A percentile compares a stretch with the other conserved stretches of the same genome.
These are phyloP conservation scores for Xylota sylvarum DNA, from an alignment of 2,888 invertebrate species.

Conservation along the genomic window DNA sequence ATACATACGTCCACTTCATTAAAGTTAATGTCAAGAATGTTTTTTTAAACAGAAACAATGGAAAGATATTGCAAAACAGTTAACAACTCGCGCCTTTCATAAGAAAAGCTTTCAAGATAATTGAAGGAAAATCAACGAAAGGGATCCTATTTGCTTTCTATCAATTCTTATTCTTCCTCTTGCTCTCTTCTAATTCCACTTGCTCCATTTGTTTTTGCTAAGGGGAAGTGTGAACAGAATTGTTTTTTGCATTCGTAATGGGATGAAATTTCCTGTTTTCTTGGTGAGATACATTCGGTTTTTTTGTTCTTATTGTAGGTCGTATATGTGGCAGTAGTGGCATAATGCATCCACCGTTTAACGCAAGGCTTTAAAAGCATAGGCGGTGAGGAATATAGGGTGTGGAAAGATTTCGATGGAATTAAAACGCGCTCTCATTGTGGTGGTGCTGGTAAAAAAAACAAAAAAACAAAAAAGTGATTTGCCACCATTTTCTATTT, in stretches of 20 bases:
- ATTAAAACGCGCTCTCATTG: neutral
- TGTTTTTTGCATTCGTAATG: conserved; percentile 39
- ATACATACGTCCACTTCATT: no score
- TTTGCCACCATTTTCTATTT: neutral
- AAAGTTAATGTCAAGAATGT: neutral
- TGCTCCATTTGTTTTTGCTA: conserved; percentile 34
- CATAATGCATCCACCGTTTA: neutral
- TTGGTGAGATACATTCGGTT: neutral
- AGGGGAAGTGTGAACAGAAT: neutral
- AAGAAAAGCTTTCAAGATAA: conserved; percentile 69
- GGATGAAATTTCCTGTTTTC: conserved; percentile 30
- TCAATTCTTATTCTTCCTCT: conserved; percentile 1
- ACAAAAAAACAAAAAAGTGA: no score
- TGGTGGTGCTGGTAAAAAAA: no score
- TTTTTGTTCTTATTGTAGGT: no score
- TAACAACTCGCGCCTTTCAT: conserved; percentile 6
- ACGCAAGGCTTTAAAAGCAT: neutral
- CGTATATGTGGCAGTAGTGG: neutral
- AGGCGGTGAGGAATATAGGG: neutral
- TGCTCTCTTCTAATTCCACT: conserved; percentile 56
- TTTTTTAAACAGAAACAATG: neutral
- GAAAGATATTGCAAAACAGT: conserved; percentile 23
- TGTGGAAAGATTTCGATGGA: conserved; percentile 7
- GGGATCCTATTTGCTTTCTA: conserved; percentile 30
- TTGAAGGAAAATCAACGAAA: conserved; percentile 64